These are phyloP conservation scores for Cheilosia vulpina DNA, from an alignment of 2,888 invertebrate species.

Conservation along the genomic window DNA sequence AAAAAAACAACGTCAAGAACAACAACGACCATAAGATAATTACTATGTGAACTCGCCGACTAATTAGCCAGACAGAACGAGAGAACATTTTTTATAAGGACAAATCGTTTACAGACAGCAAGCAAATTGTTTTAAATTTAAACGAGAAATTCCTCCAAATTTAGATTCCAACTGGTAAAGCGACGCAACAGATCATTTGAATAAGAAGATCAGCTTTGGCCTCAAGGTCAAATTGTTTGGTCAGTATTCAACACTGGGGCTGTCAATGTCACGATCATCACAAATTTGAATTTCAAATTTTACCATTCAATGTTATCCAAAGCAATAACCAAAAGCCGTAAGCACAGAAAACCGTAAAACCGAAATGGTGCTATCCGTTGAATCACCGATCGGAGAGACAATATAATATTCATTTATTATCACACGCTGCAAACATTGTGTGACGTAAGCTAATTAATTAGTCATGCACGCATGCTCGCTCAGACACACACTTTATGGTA, in stretches of 20 bases:
- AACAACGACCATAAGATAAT: conserved; percentile 50
- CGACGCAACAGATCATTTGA: conserved; percentile 6
- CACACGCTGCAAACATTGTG: conserved; percentile 1
- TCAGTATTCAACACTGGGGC: background rate
- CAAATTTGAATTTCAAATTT: conserved; percentile 30
- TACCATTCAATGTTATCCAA: background rate
- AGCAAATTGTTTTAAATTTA: conserved; percentile 31
- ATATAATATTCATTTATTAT: conserved; percentile 10
- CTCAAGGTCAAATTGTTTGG: conserved; percentile 17
- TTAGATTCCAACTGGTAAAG: conserved; percentile 35
- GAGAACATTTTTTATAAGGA: conserved; percentile 49
- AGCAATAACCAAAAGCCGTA: conserved; percentile 1
- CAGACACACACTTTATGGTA: background rate
- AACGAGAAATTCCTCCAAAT: conserved; percentile 52
- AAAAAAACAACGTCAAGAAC: conserved; percentile 21
- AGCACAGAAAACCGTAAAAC: background rate
- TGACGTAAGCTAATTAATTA: conserved; percentile 48
- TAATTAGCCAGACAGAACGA: conserved; percentile 50
- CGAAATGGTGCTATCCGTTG: conserved; percentile 14
- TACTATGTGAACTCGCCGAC: conserved; percentile 64
- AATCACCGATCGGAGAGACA: conserved; percentile 31
- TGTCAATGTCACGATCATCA: conserved; percentile 28
- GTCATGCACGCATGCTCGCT: conserved; percentile 7
- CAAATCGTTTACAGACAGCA: conserved; percentile 51
- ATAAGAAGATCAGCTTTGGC: conserved; percentile 1